These are phyloP conservation scores for Chamaedrilus cognettii DNA, from an alignment of 2,888 invertebrate genomes.

Conservation along the genomic window DNA sequence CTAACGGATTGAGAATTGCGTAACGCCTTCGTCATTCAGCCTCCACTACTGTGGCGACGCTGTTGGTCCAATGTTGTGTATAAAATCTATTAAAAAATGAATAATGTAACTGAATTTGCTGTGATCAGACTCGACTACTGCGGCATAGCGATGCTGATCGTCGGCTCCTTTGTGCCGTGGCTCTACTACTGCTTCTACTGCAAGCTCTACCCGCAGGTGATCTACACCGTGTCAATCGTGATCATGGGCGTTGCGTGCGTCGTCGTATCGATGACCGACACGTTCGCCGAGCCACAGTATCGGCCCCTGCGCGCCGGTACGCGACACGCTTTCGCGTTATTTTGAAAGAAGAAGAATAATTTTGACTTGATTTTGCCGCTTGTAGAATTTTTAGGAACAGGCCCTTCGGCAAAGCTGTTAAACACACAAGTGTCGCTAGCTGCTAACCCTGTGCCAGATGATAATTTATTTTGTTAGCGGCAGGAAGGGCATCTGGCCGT, in stretches of 20 bases:
- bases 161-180: slow-evolving; percentile 99
- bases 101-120: too few species aligned
- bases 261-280: slow-evolving; percentile 95
- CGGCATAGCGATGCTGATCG: slow-evolving; percentile 95
- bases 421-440: too few species aligned
- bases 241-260: slow-evolving; percentile 81
- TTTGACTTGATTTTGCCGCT: not conserved
- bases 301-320: slow-evolving; percentile 85
- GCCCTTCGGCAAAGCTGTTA: too few species aligned
- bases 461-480: not conserved
- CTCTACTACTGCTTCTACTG: slow-evolving; percentile 99
- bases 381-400: not conserved
- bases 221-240: slow-evolving; percentile 88
- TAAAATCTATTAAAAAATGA: too few species aligned
- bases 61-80: too few species aligned
- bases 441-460: too few species aligned
- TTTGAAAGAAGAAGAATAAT: too few species aligned
- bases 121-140: slow-evolving; percentile 86
- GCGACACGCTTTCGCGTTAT: too few species aligned
- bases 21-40: too few species aligned
- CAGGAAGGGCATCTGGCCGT: too few species aligned
- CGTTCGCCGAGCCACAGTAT: slow-evolving; percentile 91
- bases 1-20: too few species aligned
- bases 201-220: slow-evolving; percentile 88
- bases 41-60: too few species aligned